Evolutionary conservation across 2,797 vertebrate genomes (phyloP), one percentile per base, ranked within the genome.

Genomic region (Muscicapa comitata): DNA sequence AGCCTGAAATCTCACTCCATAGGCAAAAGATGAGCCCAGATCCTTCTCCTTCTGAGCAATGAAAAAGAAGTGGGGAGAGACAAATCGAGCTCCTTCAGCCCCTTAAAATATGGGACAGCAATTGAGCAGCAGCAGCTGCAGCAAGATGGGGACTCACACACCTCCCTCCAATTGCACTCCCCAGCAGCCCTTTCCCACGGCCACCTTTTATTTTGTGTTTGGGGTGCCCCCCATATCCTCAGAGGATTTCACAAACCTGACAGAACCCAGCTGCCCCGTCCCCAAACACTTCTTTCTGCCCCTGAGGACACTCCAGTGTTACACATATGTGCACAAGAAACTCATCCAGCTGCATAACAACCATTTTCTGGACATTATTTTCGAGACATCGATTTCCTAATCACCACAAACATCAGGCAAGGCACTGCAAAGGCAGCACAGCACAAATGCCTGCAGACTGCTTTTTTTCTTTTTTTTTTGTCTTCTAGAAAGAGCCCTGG

Each of bases 161-260:
- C 14, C 29, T 47, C 57, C 31, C 50, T 35, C 24, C 57, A 43
- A 40, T 25, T 20, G 23, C 29, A 10, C 6, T 17, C 17, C 18
- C 2, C 5, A n/a, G 47, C 20, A 75, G 82, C 38, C 26, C 26
- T 9, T 31, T 33, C 11, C 70, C 54, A 63, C 2, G 1, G 13
- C 11, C 59, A 50, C 25, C n/a, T 57, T 38, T 25, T 1, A 10
- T 15, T 38, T 9, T 2, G 8, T 25, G 15, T 8, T 70, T n/a
- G 5, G 25, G 48, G 40, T 33, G 24, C 7, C 5, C 37, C 13
- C 15, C 9, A 0, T 0, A 31, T 4, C 62, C 59, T 12, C 61
- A 29, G 17, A 0, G 0, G 4, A 15, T 61, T 78, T 38, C 74
- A 57, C 23, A 33, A 54, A 76, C 38, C 28, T 8, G 21, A 68